Evolutionary conservation across 2,113 vertebrate species (phyloP).

Genomic region (Isurus oxyrinchus): DNA sequence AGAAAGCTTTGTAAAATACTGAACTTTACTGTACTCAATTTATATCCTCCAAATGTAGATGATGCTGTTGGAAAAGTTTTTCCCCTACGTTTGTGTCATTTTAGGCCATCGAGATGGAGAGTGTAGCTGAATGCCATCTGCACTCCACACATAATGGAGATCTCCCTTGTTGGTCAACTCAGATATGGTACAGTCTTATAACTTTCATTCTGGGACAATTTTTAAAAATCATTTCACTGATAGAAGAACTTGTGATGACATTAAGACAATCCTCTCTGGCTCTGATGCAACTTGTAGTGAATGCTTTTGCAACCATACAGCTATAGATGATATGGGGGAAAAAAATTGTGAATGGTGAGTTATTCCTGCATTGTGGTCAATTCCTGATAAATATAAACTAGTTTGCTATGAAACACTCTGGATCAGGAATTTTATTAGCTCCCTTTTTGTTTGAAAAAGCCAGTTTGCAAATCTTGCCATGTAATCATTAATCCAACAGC

Average conservation of each 20-base stretch:
- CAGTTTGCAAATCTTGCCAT: not conserved
- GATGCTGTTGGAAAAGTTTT: not conserved
- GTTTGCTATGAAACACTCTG: not conserved
- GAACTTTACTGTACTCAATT: not conserved
- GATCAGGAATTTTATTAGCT: not conserved
- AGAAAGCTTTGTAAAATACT: not conserved
- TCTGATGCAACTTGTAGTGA: not conserved
- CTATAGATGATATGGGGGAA: not conserved
- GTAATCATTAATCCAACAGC: slow-evolving; percentile 12
- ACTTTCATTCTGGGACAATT: not conserved
- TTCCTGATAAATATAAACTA: not conserved
- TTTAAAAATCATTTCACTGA: not conserved
- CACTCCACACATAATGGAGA: not conserved
- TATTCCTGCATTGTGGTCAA: not conserved
- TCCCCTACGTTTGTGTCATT: not conserved
- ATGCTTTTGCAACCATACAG: not conserved
- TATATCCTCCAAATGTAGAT: not conserved
- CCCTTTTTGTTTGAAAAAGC: not conserved
- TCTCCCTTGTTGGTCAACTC: not conserved
- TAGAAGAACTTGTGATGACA: not conserved
- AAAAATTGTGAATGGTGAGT: not conserved
- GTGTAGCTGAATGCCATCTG: not conserved
- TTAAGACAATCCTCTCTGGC: not conserved
- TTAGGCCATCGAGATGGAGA: not conserved
- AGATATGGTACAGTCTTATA: not conserved